Evolutionary conservation across 2,113 vertebrate species (phyloP).

Genomic region (Myrmecophaga tridactyla): DNA sequence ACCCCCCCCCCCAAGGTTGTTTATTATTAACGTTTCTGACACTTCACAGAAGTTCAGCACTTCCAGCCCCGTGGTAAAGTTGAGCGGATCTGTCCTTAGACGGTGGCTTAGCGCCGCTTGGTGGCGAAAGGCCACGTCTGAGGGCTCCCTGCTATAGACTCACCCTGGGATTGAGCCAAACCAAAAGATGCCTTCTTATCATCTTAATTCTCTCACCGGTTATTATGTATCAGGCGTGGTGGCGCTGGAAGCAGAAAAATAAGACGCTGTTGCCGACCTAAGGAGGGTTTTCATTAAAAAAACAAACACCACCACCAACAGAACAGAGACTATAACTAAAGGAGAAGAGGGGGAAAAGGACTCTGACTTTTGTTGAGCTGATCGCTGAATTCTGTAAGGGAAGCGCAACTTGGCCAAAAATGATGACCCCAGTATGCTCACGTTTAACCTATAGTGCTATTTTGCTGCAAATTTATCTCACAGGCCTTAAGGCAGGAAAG

Average conservation of each 20-base stretch:
- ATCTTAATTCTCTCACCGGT: background rate
- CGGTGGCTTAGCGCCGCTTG: constrained; percentile 58
- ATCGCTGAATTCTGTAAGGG: background rate
- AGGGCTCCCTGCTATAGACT: background rate
- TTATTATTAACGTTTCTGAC: constrained; percentile 44
- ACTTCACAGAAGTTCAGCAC: constrained; percentile 5
- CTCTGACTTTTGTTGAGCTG: background rate
- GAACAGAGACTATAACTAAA: background rate
- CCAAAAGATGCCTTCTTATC: background rate
- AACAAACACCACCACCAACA: too few species aligned
- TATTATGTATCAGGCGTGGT: background rate
- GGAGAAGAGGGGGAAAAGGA: background rate
- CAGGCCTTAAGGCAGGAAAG: background rate
- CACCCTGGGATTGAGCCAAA: too few species aligned
- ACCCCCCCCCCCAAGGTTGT: background rate
- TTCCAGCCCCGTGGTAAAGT: background rate
- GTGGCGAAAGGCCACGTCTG: constrained; percentile 6
- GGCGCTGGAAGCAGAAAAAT: background rate
- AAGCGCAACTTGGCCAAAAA: background rate
- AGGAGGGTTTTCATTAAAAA: background rate
- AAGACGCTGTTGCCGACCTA: background rate
- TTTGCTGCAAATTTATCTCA: background rate
- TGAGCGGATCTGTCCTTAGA: background rate
- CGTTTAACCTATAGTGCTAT: background rate
- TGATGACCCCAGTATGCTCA: background rate